These are phyloP conservation scores for Drosophila incognita DNA, from an alignment of 2,888 invertebrate genomes.

Conservation along the genomic window DNA sequence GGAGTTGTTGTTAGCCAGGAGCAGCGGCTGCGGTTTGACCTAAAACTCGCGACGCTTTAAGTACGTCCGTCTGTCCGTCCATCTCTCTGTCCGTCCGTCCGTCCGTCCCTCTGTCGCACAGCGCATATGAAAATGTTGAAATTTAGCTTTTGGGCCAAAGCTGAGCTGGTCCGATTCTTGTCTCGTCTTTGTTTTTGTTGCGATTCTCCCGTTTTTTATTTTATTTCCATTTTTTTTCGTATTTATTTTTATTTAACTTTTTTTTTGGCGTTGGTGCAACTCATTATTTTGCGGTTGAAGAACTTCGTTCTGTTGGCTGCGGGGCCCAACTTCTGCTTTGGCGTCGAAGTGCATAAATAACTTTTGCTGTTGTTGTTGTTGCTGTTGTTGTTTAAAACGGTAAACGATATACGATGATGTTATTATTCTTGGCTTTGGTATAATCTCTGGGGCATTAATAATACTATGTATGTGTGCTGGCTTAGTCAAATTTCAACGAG, in stretches of 20 bases:
- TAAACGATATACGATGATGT: constrained; percentile 59
- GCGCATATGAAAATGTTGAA: constrained; percentile 50
- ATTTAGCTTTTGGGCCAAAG: constrained; percentile 46
- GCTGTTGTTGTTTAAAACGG: constrained; percentile 49
- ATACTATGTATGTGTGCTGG: constrained; percentile 24
- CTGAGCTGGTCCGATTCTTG: constrained; percentile 49
- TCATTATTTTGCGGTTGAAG: constrained; percentile 77
- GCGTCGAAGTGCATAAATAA: constrained; percentile 76
- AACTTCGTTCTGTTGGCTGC: constrained; percentile 50
- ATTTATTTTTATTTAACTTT: constrained; percentile 9
- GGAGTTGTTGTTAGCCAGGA: constrained; percentile 25
- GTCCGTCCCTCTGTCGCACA: background rate
- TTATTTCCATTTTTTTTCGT: constrained; percentile 16
- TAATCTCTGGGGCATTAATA: constrained; percentile 67
- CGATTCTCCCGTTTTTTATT: constrained; percentile 10
- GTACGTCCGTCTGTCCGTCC: constrained; percentile 15
- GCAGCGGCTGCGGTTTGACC: constrained; percentile 69
- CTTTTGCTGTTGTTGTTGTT: constrained; percentile 23
- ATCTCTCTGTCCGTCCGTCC: background rate
- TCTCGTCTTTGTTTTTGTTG: constrained; percentile 34
- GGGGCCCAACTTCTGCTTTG: constrained; percentile 53
- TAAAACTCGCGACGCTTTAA: constrained; percentile 54
- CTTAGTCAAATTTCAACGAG: constrained; percentile 63
- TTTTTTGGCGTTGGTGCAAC: constrained; percentile 59
- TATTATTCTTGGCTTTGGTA: constrained; percentile 40